These are phyloP conservation scores for Holocentrus rufus DNA, from an alignment of 2,797 vertebrate genomes.

Conservation along the genomic window DNA sequence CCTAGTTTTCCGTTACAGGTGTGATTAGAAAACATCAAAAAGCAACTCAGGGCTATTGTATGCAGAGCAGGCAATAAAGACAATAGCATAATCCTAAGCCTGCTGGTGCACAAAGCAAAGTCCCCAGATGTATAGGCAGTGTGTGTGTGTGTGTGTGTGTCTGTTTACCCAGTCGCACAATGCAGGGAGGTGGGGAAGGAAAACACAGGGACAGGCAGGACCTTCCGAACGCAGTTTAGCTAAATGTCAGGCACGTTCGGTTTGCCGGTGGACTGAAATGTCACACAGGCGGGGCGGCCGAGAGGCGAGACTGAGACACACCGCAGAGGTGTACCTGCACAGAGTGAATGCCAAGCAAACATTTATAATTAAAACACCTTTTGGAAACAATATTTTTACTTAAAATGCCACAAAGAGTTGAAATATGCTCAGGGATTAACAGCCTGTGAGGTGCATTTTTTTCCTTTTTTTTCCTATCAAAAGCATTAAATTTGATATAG, in stretches of 20 bases:
- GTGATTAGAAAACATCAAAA: constrained; percentile 59
- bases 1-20: constrained; percentile 65
- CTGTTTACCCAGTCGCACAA: constrained; percentile 63
- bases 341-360: constrained; percentile 28
- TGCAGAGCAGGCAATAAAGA: constrained; percentile 38
- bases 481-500: constrained; percentile 9
- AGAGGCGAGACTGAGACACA: constrained; percentile 18
- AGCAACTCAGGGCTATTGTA: constrained; percentile 50
- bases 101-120: constrained; percentile 51
- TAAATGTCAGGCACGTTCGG: constrained; percentile 72
- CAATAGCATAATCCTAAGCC: constrained; percentile 59
- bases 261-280: constrained; percentile 57
- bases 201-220: constrained; percentile 64
- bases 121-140: constrained; percentile 51
- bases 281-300: constrained; percentile 43
- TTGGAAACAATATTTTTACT: constrained; percentile 19
- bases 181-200: constrained; percentile 68
- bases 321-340: constrained; percentile 25
- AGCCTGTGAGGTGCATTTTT: constrained; percentile 3
- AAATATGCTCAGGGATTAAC: constrained; percentile 9
- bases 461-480: constrained; percentile 1
- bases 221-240: constrained; percentile 68
- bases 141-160: constrained; percentile 28
- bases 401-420: not conserved
- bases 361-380: constrained; percentile 21